Percentiles rank a stretch among this genome's conserved stretches.
Evolutionary conservation across 2,113 vertebrate species (phyloP).

Genomic region (Tor tambroides): DNA sequence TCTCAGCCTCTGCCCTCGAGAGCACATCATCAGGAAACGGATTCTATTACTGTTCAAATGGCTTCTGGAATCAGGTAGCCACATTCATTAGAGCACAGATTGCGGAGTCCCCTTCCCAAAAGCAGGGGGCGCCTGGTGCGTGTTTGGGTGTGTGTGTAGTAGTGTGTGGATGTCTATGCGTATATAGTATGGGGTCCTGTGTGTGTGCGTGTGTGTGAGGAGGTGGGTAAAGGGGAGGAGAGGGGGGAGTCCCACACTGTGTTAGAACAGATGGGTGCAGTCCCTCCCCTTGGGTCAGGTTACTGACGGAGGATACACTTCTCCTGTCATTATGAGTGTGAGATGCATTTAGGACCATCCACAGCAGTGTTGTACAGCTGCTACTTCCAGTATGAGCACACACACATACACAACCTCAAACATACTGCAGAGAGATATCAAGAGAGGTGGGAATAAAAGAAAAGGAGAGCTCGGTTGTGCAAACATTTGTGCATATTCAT

Average conservation of each 20-base stretch:
- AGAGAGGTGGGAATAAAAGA: neutral
- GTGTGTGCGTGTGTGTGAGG: slow-evolving; percentile 21
- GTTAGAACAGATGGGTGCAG: slow-evolving; percentile 76
- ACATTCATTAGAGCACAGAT: slow-evolving; percentile 61
- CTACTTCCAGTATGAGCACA: slow-evolving; percentile 36
- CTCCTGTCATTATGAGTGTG: slow-evolving; percentile 69
- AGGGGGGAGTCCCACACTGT: slow-evolving; percentile 55
- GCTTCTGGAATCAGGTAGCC: slow-evolving; percentile 61
- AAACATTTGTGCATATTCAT: neutral
- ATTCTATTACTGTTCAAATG: slow-evolving; percentile 66
- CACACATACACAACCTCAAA: slow-evolving; percentile 43
- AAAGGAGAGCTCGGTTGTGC: neutral
- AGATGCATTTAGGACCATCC: slow-evolving; percentile 43
- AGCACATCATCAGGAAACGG: slow-evolving; percentile 54
- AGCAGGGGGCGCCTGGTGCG: slow-evolving; percentile 47
- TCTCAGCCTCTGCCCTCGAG: slow-evolving; percentile 42
- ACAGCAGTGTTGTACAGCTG: slow-evolving; percentile 32
- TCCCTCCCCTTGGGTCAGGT: slow-evolving; percentile 73
- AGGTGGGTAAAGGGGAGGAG: slow-evolving; percentile 35
- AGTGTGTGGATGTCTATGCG: neutral
- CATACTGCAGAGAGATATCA: slow-evolving; percentile 34
- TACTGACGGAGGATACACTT: slow-evolving; percentile 70
- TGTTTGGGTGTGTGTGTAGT: slow-evolving; percentile 40
- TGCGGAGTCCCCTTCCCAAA: slow-evolving; percentile 55
- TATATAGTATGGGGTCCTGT: slow-evolving; percentile 28